These are phyloP conservation scores for Hippocampus kuda DNA, from an alignment of 2,797 vertebrate genomes.

Conservation along the genomic window DNA sequence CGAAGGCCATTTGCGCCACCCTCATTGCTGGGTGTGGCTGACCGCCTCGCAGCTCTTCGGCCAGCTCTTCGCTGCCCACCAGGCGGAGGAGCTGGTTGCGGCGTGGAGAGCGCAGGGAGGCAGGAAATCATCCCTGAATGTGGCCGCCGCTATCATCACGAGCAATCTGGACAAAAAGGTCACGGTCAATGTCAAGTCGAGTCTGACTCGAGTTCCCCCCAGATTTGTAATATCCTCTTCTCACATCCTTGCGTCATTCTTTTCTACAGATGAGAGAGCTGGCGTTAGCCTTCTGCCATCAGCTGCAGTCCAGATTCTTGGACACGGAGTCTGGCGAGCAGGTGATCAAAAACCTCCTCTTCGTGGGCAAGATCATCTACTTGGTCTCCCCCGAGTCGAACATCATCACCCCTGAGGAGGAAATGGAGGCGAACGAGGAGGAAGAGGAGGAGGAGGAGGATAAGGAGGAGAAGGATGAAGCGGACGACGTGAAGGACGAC, in stretches of 20 bases:
- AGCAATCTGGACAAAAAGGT: conserved; percentile 80
- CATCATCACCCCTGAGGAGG: conserved; percentile 10
- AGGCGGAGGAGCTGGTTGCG: conserved; percentile 76
- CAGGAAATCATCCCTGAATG: conserved; percentile 31
- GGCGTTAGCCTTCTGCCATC: conserved; percentile 78
- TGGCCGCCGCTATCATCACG: conserved; percentile 68
- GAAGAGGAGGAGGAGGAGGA: conserved; percentile 20
- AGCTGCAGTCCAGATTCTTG: conserved; percentile 89
- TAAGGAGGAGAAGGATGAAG: conserved; percentile 14
- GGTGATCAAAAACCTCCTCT: conserved; percentile 95
- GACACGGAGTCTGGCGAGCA: conserved; percentile 83
- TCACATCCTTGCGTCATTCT: background rate
- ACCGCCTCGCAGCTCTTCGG: conserved; percentile 90
- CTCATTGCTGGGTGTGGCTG: conserved; percentile 96
- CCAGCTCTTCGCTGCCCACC: conserved; percentile 81
- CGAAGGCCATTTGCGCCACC: conserved; percentile 81
- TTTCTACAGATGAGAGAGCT: conserved; percentile 79
- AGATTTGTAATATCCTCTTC: background rate
- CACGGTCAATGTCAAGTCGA: background rate
- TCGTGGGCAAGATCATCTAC: conserved; percentile 85
- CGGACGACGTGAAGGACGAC: conserved; percentile 52
- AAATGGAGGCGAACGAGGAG: conserved; percentile 24
- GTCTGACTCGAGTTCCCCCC: too few relatives aligned
- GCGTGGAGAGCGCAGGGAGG: conserved; percentile 58
- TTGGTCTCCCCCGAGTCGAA: conserved; percentile 74